These are phyloP conservation scores for Melangyna quadrimaculata DNA, from an alignment of 2,888 invertebrate species.

Conservation along the genomic window DNA sequence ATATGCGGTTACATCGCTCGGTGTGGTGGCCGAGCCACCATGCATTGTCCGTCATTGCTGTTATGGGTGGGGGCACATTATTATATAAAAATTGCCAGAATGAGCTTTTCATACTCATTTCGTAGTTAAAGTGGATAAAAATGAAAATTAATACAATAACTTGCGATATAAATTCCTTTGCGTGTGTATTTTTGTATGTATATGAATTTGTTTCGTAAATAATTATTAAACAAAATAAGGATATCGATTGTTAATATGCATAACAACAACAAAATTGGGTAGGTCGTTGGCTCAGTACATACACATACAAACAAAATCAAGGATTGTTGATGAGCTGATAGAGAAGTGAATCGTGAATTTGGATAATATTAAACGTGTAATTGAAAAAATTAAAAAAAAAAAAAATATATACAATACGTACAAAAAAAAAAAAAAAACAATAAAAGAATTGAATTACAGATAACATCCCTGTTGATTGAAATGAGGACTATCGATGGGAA, in stretches of 20 bases:
- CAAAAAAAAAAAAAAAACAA: not conserved
- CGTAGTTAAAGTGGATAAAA: not conserved
- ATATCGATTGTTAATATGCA: not conserved
- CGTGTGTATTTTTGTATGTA: not conserved
- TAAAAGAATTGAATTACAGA: conserved; percentile 13
- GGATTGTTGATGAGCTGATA: conserved; percentile 4
- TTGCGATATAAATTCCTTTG: not conserved
- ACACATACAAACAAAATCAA: not conserved
- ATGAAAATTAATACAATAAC: conserved; percentile 5
- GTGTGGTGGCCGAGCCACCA: not conserved
- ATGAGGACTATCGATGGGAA: not conserved
- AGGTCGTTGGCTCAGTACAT: too few species aligned
- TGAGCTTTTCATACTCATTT: not conserved
- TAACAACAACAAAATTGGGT: not conserved
- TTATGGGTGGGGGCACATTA: not conserved
- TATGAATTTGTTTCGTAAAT: not conserved
- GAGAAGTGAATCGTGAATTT: conserved; percentile 27
- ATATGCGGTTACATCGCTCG: conserved; percentile 29
- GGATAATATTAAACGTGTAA: conserved; percentile 8
- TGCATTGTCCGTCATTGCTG: not conserved
- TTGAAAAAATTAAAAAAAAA: conserved; percentile 11
- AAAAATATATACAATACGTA: not conserved
- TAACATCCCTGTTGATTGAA: conserved; percentile 23
- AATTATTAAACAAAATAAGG: conserved; percentile 3
- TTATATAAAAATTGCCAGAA: not conserved